Conservation (phyloP, 2,797 vertebrate genomes). For the Dallia pectoralis region DNA sequence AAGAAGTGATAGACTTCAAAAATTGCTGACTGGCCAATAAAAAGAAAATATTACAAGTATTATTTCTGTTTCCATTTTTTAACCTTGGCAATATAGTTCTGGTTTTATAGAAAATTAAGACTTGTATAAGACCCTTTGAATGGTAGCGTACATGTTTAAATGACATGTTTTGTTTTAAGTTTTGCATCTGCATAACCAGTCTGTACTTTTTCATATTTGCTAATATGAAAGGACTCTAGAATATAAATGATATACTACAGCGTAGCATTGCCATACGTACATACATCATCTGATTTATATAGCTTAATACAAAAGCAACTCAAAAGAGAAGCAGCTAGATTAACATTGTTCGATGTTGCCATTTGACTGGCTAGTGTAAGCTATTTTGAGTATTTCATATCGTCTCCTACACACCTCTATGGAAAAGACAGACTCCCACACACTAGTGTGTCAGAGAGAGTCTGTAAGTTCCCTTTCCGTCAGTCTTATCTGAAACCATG, state of each 20-base stretch:
- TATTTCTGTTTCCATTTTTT: too few relatives aligned
- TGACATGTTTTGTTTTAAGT: too few relatives aligned
- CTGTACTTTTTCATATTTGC: too few relatives aligned
- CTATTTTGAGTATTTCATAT: constrained; percentile 1
- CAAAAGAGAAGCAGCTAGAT: neutral
- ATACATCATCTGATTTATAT: neutral
- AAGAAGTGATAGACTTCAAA: too few relatives aligned
- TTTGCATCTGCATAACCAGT: too few relatives aligned
- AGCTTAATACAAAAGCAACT: neutral
- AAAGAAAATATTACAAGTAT: too few relatives aligned
- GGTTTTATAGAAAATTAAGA: too few relatives aligned
- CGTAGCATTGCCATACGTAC: neutral
- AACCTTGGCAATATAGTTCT: too few relatives aligned
- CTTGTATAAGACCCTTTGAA: too few relatives aligned
- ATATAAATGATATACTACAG: neutral
- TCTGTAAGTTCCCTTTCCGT: neutral
- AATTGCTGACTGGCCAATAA: too few relatives aligned
- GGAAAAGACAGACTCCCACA: neutral
- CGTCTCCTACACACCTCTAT: neutral
- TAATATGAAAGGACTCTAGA: too few relatives aligned
- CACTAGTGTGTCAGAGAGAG: neutral
- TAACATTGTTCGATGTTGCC: neutral
- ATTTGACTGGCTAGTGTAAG: neutral
- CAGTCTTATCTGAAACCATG: neutral
- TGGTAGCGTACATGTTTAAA: too few relatives aligned